Base-by-base conservation (phyloP, 2,888 invertebrate species). In the Lumbricus terrestris region DNA sequence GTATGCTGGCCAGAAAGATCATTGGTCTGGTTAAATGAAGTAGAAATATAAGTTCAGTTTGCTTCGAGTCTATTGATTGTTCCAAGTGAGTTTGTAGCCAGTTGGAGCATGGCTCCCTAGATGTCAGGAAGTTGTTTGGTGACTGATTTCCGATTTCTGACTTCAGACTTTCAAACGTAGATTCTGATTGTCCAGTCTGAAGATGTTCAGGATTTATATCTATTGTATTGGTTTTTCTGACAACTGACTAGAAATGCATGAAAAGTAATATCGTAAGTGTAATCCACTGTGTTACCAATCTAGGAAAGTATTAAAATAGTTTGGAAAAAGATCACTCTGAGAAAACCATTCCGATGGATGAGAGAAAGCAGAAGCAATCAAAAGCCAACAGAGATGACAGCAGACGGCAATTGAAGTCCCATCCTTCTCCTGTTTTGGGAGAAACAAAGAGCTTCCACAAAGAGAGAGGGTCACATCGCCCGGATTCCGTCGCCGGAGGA, bases 151-250 rank as follows among this genome's bases (percentile, higher is more conserved):
- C 3, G n/a, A 69, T 69, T n/a, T 47, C 47, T 23, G n/a, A 69
- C 8, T n/a, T 69, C 29, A n/a, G 29, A 54, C 54, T 54, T 54
- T 8, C 29, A 4, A 69, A 69, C 8, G 29, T n/a, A 11, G 29
- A n/a, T 69, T 69, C 29, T 69, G n/a, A 29, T 69, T 69, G 69
- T n/a, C 29, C 4, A 29, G 69, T 69, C n/a, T 69, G 69, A 69
- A 69, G n/a, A 69, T n/a, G n/a, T n/a, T 69, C 69, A 69, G 69
- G 69, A 69, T 69, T 69, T 69, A 69, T 69, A n/a, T 69, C 69
- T n/a, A n/a, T 11, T n/a, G 69, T n/a, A 5, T n/a, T 69, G 69
- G 69, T 69, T 69, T 47, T 23, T 47, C 47, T 47, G 47, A 47
- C 23, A 23, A 47, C 47, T 5, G 11, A 23, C 8, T 47, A 11